Base-by-base conservation (phyloP, 2,888 invertebrate genomes). In the Linnaemya vulpina region DNA sequence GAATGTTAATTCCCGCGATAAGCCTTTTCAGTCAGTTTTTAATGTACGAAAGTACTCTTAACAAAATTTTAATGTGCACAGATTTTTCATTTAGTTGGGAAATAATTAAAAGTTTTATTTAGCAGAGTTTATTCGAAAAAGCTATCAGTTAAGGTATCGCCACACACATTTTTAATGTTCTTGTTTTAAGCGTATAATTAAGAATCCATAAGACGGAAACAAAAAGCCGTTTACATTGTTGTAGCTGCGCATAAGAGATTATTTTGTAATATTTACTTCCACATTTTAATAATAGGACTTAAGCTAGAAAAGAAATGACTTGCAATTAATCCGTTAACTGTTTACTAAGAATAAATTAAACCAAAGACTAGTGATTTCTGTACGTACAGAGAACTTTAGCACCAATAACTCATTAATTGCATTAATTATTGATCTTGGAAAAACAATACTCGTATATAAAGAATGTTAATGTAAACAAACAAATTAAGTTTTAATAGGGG, bases 381-480 rank as follows among this genome's bases (percentile, higher is more conserved):
- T 70, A 43, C 11, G 2, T 22, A 53, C 20, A 30, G 15, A 60
- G 25, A 77, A 68, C 49, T 67, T 77, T 70, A 35, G 22, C 35
- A 67, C 51, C 15, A 15, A 13, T 70, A 51, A 62, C 20, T 25
- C 30, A 43, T 40, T 5, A n/a, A 70, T n/a, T n/a, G n/a, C n/a
- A 35, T 53, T 63, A 55, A 20, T 63, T 35, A 22, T 55, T 71
- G 55, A 79, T 55, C 71, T 79, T 25, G 22, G 17, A 49, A 77
- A 51, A 49, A 43, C 35, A 51, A 73, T 9, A n/a, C n/a, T n/a
- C n/a, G n/a, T 17, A 7, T n/a, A 1, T 17, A 60, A 38, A 38
- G 15, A 38, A 35, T n/a, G 9, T 4, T 17, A 35, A 38, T 38
- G 25, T 20, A 60, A 58, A 38, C 38, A 60, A 38, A 38, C 17